Evolutionary conservation across 2,888 invertebrate genomes (phyloP).

Genomic region (Apotomis capreana): DNA sequence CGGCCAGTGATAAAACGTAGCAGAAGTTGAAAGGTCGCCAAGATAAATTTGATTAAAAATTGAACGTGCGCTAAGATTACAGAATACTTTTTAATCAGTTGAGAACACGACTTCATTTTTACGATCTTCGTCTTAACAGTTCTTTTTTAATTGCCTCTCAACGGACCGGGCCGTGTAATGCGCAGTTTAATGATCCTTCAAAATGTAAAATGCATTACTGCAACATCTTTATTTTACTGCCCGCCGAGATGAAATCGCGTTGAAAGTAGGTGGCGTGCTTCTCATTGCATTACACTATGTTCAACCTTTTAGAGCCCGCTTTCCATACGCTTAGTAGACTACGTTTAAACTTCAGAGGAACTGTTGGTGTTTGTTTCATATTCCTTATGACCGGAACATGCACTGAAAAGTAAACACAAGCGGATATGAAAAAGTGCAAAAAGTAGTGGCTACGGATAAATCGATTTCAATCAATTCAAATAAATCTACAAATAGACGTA

Average conservation of each 20-base stretch:
- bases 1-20: conserved; percentile 52
- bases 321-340: conserved; percentile 4
- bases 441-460: conserved; percentile 20
- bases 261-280: conserved; percentile 50
- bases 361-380: not conserved
- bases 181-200: conserved; percentile 81
- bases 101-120: conserved; percentile 78
- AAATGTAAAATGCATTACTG: conserved; percentile 81
- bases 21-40: conserved; percentile 51
- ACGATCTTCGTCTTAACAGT: conserved; percentile 77
- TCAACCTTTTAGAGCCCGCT: conserved; percentile 20
- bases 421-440: conserved; percentile 13
- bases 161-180: conserved; percentile 73
- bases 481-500: conserved; percentile 43
- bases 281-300: conserved; percentile 47
- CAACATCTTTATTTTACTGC: conserved; percentile 76
- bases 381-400: not conserved
- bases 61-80: conserved; percentile 64
- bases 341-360: not conserved
- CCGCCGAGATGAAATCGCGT: conserved; percentile 60
- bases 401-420: not conserved
- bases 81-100: conserved; percentile 78
- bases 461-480: conserved; percentile 41
- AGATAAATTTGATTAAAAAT: conserved; percentile 70
- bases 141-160: conserved; percentile 80